A percentile compares a stretch with the other conserved stretches of the same genome.
Conservation (phyloP, 2,113 vertebrate genomes). For the Rhinolophus ferrumequinum region DNA sequence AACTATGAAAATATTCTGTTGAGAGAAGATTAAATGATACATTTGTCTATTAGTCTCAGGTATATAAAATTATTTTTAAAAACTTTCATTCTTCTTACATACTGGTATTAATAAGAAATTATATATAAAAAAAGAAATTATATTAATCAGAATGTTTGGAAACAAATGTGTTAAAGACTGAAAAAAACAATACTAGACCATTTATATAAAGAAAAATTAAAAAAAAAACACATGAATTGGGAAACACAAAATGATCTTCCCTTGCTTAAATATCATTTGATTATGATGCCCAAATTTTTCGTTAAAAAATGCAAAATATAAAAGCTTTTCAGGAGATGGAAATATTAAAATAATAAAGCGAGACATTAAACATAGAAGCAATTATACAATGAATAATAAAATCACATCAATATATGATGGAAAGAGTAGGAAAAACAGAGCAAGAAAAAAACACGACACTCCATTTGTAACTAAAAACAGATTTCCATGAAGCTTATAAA, state of each 20-base stretch:
- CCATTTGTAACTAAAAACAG: neutral
- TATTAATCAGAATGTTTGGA: neutral
- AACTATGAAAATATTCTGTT: neutral
- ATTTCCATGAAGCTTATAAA: neutral
- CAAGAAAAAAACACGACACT: neutral
- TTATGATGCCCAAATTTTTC: neutral
- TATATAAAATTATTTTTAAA: neutral
- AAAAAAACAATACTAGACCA: neutral
- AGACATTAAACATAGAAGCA: neutral
- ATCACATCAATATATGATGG: neutral
- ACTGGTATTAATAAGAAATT: neutral
- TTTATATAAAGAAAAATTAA: neutral
- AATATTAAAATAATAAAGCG: neutral
- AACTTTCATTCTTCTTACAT: neutral
- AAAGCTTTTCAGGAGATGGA: neutral
- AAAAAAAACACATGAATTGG: neutral
- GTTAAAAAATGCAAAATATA: neutral
- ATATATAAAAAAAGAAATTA: neutral
- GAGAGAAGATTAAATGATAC: neutral
- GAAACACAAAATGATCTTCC: neutral
- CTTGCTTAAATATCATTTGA: neutral
- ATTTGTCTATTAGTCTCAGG: neutral
- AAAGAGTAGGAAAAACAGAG: neutral
- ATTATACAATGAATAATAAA: neutral
- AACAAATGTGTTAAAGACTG: neutral